Conservation (phyloP, 2,888 invertebrate species). For the Physocephala rufipes region DNA sequence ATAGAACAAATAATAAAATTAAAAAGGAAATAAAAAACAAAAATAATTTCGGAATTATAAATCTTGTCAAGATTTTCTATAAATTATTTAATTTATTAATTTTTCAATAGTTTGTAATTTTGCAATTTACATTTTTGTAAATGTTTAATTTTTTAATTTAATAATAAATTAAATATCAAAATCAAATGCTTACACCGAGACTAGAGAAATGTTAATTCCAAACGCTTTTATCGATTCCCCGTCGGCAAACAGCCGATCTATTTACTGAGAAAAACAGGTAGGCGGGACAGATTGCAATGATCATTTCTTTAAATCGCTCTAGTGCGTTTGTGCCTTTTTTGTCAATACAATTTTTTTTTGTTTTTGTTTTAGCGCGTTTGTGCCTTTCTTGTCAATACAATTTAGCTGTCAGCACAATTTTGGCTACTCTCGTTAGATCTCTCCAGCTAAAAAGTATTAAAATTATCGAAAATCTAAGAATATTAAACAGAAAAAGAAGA, state of each 20-base stretch:
- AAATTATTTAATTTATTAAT: no score
- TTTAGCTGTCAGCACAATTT: neutral
- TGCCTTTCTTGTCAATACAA: neutral
- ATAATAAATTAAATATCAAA: no score
- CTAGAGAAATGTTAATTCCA: no score
- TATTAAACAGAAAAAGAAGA: neutral
- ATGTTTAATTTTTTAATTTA: no score
- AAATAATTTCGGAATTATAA: neutral
- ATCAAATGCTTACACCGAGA: no score
- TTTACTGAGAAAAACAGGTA: neutral
- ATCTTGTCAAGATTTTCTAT: neutral
- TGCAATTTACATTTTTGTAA: no score
- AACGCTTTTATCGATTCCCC: no score
- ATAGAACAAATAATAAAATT: no score
- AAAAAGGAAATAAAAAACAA: neutral
- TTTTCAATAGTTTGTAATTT: no score
- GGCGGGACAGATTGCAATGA: neutral
- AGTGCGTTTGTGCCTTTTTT: neutral
- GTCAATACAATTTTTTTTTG: neutral
- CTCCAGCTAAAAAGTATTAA: conserved; percentile 16
- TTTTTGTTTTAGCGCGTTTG: neutral
- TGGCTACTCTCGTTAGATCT: neutral
- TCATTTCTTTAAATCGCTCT: no score
- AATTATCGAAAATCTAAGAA: conserved; percentile 9
- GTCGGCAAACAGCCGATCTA: neutral